Percentiles rank a stretch among this genome's conserved stretches.
Evolutionary conservation across 2,797 vertebrate species (phyloP).

Genomic region (Erethizon dorsatum): DNA sequence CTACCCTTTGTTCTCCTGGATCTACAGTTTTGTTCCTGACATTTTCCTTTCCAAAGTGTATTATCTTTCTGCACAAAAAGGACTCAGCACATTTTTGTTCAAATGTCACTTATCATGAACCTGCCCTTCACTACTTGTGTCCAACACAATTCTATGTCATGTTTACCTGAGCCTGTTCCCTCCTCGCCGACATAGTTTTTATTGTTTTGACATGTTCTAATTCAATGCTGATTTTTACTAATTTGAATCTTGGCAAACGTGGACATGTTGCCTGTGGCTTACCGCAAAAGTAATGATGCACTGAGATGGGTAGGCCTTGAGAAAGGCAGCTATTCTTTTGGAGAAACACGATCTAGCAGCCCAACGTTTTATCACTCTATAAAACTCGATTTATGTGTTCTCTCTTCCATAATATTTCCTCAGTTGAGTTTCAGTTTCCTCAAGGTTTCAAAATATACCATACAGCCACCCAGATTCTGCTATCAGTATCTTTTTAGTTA

Average conservation of each 20-base stretch:
- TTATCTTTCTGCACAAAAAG: background rate
- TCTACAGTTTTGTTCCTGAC: background rate
- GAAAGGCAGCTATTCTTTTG: background rate
- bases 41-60: background rate
- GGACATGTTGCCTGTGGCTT: background rate
- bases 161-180: background rate
- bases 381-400: background rate
- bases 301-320: background rate
- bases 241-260: background rate
- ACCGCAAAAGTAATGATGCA: background rate
- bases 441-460: background rate
- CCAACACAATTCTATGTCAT: background rate
- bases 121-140: background rate
- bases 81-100: background rate
- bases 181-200: background rate
- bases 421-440: background rate
- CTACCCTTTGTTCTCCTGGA: background rate
- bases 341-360: background rate
- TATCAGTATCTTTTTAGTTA: background rate
- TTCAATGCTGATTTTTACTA: background rate
- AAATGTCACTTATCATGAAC: background rate
- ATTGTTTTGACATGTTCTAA: constrained; percentile 11
- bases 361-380: background rate
- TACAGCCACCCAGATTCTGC: background rate
- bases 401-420: background rate